Base-by-base conservation (phyloP, 1,140 invertebrate species). In the Drosophila biarmipes region DNA sequence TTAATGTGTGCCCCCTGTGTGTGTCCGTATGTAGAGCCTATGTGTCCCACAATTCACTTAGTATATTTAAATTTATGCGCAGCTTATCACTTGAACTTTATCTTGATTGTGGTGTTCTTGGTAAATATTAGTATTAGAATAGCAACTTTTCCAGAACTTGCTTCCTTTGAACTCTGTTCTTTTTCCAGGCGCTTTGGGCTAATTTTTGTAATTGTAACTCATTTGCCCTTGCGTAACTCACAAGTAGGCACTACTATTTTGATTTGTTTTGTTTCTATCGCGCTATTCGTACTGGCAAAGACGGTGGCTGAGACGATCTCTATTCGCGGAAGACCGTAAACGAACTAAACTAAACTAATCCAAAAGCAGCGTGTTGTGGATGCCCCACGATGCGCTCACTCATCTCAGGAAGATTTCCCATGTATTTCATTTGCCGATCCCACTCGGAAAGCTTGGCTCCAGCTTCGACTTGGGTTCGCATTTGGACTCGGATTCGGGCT, bases 31-130 rank as follows among this genome's bases (percentile, higher is more conserved):
- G 62, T 56, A 10, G 21, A 15, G 40, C 62, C 49, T 66, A 31
- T 75, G 61, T 55, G 56, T 73, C 67, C 62, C 73, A 77, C 73
- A 81, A 81, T 78, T 87, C 78, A 87, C 84, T 82, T 89, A 78
- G 76, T 64, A 80, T 89, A 89, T 87, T 79, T 79, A 89, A 89
- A 89, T 87, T 84, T 79, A 80, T 89, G 75, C 82, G 76, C 79
- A 76, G 75, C 82, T 87, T 89, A 87, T 89, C 84, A 82, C 84
- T 76, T 89, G 78, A 87, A 87, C 79, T 87, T 89, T 84, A 89
- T 89, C 76, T 89, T 89, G 79, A 90, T 79, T 84, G 69, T 62
- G 71, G 46, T 72, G 66, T 73, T 67, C 75, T 76, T 78, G 61
- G 55, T 38, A 61, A 56, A 78, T 61, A 45, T 40, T 19, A 51